phyloP scores from a whole-genome alignment of 1,140 invertebrate genomes.

The Battus philenor region DNA sequence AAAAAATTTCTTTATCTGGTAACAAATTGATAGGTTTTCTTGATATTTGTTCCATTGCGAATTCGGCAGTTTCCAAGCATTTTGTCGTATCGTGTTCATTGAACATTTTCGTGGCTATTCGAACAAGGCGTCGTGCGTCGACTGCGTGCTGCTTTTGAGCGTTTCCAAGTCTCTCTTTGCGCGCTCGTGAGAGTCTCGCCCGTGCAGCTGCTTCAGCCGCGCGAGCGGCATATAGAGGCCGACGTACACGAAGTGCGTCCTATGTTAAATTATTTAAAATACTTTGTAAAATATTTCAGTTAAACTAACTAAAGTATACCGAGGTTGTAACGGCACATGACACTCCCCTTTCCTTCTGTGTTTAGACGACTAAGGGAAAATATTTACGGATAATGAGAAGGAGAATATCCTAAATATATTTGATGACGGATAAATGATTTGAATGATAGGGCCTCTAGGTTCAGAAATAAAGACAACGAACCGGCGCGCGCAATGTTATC shows the following conservation, averaged over 20 bases:
- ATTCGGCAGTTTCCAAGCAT: constrained; percentile 56
- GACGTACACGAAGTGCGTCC: constrained; percentile 52
- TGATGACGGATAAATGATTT: no score
- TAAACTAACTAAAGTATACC: background rate
- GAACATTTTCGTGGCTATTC: constrained; percentile 29
- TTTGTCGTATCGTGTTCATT: constrained; percentile 49
- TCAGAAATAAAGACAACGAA: no score
- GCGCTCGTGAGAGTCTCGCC: constrained; percentile 36
- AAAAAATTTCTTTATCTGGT: constrained; percentile 52
- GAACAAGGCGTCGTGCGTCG: constrained; percentile 46
- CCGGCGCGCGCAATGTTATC: no score
- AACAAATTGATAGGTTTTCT: constrained; percentile 44
- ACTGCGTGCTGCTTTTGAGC: constrained; percentile 46
- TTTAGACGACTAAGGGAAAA: no score
- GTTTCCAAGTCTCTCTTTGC: constrained; percentile 40
- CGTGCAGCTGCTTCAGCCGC: constrained; percentile 43
- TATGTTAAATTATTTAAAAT: constrained; percentile 16
- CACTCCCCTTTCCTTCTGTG: no score
- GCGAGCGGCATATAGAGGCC: constrained; percentile 52
- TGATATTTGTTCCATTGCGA: constrained; percentile 57
- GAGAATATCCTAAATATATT: no score
- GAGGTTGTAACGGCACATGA: no score
- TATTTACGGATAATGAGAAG: no score
- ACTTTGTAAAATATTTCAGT: background rate
- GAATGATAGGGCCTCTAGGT: no score